Conservation (phyloP, 2,113 vertebrate genomes). For the Catharus minimus region DNA sequence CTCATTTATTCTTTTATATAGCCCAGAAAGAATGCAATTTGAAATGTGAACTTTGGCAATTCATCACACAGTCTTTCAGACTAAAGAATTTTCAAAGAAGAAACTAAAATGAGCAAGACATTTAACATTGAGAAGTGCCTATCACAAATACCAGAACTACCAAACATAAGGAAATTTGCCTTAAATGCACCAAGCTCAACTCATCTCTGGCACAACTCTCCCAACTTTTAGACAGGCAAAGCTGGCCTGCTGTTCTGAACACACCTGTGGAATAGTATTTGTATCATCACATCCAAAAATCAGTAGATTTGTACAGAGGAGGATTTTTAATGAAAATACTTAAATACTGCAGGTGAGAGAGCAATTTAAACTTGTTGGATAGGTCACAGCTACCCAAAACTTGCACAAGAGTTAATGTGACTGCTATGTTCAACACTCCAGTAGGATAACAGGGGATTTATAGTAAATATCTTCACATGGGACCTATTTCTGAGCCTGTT, state of each 20-base stretch:
- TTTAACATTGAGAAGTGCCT: background rate
- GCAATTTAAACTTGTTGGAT: background rate
- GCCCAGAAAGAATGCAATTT: conserved; percentile 40
- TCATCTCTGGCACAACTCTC: background rate
- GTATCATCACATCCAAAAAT: background rate
- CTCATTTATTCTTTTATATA: conserved; percentile 49
- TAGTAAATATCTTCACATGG: background rate
- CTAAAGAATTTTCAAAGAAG: conserved; percentile 26
- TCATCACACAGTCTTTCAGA: conserved; percentile 12
- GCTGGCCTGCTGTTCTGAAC: background rate
- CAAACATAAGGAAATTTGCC: background rate
- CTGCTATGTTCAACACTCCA: fast-evolving
- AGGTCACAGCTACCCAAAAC: background rate
- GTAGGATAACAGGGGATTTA: background rate
- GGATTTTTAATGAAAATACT: background rate
- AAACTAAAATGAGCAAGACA: background rate
- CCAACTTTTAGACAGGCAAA: background rate
- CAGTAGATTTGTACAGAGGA: background rate
- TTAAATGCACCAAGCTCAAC: background rate
- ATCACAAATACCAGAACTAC: background rate
- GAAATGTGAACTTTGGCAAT: conserved; percentile 47
- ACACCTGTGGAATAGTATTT: background rate
- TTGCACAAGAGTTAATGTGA: background rate
- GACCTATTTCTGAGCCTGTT: fast-evolving
- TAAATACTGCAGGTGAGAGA: background rate